Conservation (phyloP, 92 coral and sea anemone genomes). For the Epizoanthus illoricatus region DNA sequence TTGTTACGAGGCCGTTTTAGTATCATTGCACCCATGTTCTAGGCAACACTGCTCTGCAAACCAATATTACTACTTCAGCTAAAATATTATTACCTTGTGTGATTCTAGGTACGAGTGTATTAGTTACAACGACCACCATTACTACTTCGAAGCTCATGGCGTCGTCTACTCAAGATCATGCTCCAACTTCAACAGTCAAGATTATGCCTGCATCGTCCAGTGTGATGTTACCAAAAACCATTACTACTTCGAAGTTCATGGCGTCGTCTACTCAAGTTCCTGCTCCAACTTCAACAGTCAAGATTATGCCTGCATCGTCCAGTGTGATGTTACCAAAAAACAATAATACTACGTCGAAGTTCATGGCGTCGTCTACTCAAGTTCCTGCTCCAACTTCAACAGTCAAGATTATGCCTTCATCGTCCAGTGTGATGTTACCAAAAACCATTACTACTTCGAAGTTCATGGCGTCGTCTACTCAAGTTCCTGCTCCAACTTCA, state of each 20-base stretch:
- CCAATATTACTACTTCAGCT: too few species aligned
- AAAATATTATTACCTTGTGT: background rate
- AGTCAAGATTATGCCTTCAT: too few species aligned
- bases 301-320: too few species aligned
- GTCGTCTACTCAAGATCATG: background rate
- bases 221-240: conserved; percentile 5
- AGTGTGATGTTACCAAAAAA: too few species aligned
- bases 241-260: background rate
- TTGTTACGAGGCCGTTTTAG: too few species aligned
- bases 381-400: background rate
- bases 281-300: background rate
- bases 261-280: background rate
- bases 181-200: background rate
- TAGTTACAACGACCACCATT: background rate
- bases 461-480: background rate
- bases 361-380: background rate
- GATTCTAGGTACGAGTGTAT: background rate
- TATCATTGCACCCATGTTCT: too few species aligned
- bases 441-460: too few species aligned
- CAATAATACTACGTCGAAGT: too few species aligned
- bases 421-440: too few species aligned
- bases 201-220: background rate
- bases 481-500: background rate
- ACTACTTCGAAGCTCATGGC: background rate
- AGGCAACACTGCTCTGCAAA: too few species aligned